These are phyloP conservation scores for Folsomia manolachei DNA, from an alignment of 2,888 invertebrate species.

Conservation along the genomic window DNA sequence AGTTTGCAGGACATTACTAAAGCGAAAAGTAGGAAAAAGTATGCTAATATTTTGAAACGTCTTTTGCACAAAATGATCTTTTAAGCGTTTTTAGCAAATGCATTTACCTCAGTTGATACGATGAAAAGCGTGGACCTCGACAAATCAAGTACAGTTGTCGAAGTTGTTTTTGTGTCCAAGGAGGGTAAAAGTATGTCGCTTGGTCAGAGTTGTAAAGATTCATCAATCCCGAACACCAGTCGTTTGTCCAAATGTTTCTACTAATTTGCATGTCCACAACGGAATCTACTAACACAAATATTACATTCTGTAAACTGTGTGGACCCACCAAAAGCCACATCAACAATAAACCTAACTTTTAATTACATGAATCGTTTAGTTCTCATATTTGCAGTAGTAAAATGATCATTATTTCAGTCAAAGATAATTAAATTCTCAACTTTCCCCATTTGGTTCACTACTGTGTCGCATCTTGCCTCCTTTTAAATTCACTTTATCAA, in stretches of 20 bases:
- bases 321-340: too few relatives aligned
- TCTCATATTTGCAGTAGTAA: too few relatives aligned
- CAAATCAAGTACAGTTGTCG: slow-evolving; percentile 64
- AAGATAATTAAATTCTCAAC: too few relatives aligned
- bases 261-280: too few relatives aligned
- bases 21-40: slow-evolving; percentile 16
- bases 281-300: too few relatives aligned
- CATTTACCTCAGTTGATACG: slow-evolving; percentile 60
- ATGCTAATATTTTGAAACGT: neutral
- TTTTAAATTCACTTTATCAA: too few relatives aligned
- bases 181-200: slow-evolving; percentile 6
- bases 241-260: slow-evolving; percentile 47
- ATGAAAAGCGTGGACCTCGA: slow-evolving; percentile 62
- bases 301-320: too few relatives aligned
- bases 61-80: neutral
- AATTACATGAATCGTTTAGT: too few relatives aligned
- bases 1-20: slow-evolving; percentile 58
- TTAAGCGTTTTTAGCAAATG: neutral
- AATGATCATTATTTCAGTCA: too few relatives aligned
- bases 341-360: too few relatives aligned
- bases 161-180: slow-evolving; percentile 27
- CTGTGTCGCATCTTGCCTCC: too few relatives aligned
- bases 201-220: slow-evolving; percentile 19
- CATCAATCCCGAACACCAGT: slow-evolving; percentile 42
- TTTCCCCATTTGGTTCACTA: too few relatives aligned